Evolutionary conservation across 2,113 vertebrate genomes (phyloP).

Genomic region (Nothobranchius kuhntae): DNA sequence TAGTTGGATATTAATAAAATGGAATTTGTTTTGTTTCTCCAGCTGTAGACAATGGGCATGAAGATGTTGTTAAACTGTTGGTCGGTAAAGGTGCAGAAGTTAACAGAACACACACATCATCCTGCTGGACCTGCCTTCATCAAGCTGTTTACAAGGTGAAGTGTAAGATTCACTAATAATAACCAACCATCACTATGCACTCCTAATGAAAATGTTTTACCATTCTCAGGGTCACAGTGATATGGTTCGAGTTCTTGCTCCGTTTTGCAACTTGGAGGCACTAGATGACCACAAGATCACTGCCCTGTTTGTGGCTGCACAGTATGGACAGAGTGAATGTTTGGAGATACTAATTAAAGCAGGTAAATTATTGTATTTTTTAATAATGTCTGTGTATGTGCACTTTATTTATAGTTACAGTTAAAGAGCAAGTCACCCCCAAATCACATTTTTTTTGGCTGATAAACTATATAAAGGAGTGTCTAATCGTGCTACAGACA

Average conservation of each 20-base stretch:
- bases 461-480: too few relatives aligned
- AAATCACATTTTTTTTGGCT: too few relatives aligned
- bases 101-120: constrained; percentile 84
- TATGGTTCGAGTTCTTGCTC: constrained; percentile 76
- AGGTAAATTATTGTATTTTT: constrained; percentile 58
- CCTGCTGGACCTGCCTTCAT: constrained; percentile 93
- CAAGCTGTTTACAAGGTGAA: constrained; percentile 84
- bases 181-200: background rate
- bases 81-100: constrained; percentile 82
- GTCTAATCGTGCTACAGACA: too few relatives aligned
- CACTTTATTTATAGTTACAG: background rate
- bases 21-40: background rate
- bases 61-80: constrained; percentile 79
- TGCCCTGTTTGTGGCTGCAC: constrained; percentile 85
- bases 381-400: background rate
- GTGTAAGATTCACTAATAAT: background rate
- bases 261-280: constrained; percentile 71
- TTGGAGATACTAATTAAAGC: constrained; percentile 76
- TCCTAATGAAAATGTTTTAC: background rate
- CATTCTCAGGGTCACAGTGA: constrained; percentile 82
- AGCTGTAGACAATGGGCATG: constrained; percentile 84
- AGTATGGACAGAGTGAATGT: constrained; percentile 84
- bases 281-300: constrained; percentile 84
- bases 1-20: too few relatives aligned
- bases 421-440: too few relatives aligned